Base-by-base conservation (phyloP, 2,113 vertebrate genomes). In the Galbula dea region DNA sequence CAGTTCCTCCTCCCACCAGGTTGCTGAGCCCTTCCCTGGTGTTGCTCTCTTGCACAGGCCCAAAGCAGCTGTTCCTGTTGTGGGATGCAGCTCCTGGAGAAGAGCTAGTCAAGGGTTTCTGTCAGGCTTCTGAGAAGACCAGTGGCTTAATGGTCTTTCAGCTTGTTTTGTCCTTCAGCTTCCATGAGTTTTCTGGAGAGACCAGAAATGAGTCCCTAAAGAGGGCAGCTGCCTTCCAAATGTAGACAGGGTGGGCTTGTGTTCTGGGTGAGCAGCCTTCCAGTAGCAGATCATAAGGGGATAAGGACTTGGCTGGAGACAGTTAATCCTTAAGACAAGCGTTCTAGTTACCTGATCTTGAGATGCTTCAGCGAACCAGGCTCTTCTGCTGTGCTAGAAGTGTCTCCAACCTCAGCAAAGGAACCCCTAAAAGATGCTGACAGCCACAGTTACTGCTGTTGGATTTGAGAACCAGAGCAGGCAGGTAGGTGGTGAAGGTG, bases 201-300 rank as follows among this genome's bases (percentile, higher is more conserved):
- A 45, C 17, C 27, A 58, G 49, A 59, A 45, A 3, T 46, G 2
- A 8, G 0, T 49, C 15, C 12, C 26, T 34, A 7, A 14, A 26
- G 63, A n/a, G 2, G 15, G 21, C 3, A 46, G n/a, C n/a, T 68
- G 37, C 11, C 6, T 46, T 58, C 37, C 43, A n/a, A 10, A 13
- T 6, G 14, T 2, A 2, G 5, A 1, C 45, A 41, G 1, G 2
- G 29, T 1, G 1, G 1, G 7, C 22, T 32, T 7, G 13, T 8
- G 29, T 10, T 52, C 8, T 0, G 3, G 43, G 71, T 11, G 23
- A 66, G 54, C 59, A n/a, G 39, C 11, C 1, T 7, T 58, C 49
- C 30, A 8, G 0, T 1, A 32, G 32, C 15, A 5, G 22, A 5
- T 15, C 5, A 2, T n/a, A n/a, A n/a, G n/a, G n/a, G n/a, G 10